phyloP scores from a whole-genome alignment of 2,888 invertebrate genomes.

The Boloria euphrosyne region DNA sequence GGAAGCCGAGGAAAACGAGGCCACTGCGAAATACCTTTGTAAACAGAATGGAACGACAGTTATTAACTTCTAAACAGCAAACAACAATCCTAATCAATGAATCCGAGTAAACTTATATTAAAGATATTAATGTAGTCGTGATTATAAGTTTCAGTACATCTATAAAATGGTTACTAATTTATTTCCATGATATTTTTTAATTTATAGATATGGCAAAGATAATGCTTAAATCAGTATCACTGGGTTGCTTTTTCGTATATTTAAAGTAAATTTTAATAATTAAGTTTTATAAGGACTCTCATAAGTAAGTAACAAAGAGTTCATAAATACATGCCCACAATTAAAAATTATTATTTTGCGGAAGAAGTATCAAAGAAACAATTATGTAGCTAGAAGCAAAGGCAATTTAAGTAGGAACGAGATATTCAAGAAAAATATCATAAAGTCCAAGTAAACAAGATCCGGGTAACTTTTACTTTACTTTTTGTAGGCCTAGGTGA shows the following conservation, averaged over 20 bases:
- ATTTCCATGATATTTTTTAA: too few species aligned
- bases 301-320: too few species aligned
- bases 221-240: too few species aligned
- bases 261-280: too few species aligned
- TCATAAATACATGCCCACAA: too few species aligned
- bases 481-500: slow-evolving; percentile 23
- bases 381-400: background rate
- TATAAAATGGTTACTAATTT: too few species aligned
- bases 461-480: slow-evolving; percentile 13
- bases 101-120: background rate
- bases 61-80: slow-evolving; percentile 51
- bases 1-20: slow-evolving; percentile 54
- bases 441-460: slow-evolving; percentile 31
- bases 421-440: slow-evolving; percentile 26
- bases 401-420: background rate
- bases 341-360: background rate
- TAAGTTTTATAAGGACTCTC: too few species aligned
- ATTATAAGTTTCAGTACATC: background rate
- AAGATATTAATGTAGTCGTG: background rate
- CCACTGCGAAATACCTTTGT: slow-evolving; percentile 59
- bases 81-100: slow-evolving; percentile 37
- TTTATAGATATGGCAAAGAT: too few species aligned
- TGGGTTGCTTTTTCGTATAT: too few species aligned
- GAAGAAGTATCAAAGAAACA: background rate
- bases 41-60: slow-evolving; percentile 72